Evolutionary conservation across 2,888 invertebrate genomes (phyloP).

Genomic region (Mythimna albipuncta): DNA sequence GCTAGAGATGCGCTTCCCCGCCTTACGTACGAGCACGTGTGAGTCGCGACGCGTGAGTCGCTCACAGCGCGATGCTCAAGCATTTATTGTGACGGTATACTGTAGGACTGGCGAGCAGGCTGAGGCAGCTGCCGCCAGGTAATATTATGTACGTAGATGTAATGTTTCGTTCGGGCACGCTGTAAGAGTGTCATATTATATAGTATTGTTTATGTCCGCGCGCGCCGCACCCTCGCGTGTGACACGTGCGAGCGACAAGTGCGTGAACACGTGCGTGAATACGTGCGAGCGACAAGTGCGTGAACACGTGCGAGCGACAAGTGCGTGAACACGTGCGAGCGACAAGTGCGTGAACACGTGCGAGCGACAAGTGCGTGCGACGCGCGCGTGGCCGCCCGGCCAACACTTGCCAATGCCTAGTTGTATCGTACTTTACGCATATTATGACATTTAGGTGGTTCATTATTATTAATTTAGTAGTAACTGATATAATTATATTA

Average conservation of each 20-base stretch:
- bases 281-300: constrained; percentile 18
- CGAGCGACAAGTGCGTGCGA: constrained; percentile 63
- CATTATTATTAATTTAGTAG: constrained; percentile 51
- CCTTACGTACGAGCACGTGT: background rate
- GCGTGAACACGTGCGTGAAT: no score
- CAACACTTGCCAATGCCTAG: constrained; percentile 88
- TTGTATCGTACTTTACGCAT: constrained; percentile 76
- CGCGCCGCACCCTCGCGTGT: constrained; percentile 60
- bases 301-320: constrained; percentile 11
- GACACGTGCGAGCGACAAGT: background rate
- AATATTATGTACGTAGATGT: constrained; percentile 38
- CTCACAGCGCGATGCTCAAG: background rate
- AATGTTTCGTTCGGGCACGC: constrained; percentile 72
- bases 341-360: constrained; percentile 50
- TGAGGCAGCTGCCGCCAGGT: background rate
- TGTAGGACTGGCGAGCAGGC: background rate
- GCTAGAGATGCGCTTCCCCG: constrained; percentile 19
- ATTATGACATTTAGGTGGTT: constrained; percentile 69
- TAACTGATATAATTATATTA: constrained; percentile 56
- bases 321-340: background rate
- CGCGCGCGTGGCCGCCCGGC: constrained; percentile 67
- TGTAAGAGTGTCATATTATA: constrained; percentile 81
- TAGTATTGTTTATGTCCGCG: constrained; percentile 66
- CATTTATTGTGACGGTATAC: background rate
- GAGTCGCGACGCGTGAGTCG: constrained; percentile 5